Evolutionary conservation across 2,797 vertebrate genomes (phyloP), one percentile per base, ranked within the genome.

Genomic region (Glossophaga mutica): DNA sequence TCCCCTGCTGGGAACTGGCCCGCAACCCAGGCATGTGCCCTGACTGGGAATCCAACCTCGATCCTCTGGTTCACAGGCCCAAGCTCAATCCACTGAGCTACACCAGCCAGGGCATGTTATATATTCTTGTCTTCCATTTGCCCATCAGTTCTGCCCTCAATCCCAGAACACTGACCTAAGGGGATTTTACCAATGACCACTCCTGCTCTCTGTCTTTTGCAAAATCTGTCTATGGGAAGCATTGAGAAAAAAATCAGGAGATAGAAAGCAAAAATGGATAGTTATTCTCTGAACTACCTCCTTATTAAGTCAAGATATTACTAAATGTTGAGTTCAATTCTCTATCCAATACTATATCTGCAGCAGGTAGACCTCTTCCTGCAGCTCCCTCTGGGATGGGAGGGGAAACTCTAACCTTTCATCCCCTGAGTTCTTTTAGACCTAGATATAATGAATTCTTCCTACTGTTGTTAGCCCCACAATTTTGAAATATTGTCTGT

Each of bases 401-500:
- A 14, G 12, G 7, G 5, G 14, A 21, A 5, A 5, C 9, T 34
- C 4, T 12, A 29, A 39, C 24, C 21, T 32, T 39, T 12, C 37
- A 19, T 46, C 9, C 18, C 12, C 2, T 12, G 37, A 65, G n/a
- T 11, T 82, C 32, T 44, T 59, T 77, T 26, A 78, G 52, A 12
- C 14, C 34, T 52, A 11, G 9, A 32, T 52, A 9, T 76, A 32
- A 29, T 48, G 32, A 77, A 34, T 22, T 62, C 10, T 32, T 52
- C 29, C 18, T 39, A 0, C 9, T 9, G 14, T 6, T 46, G 24
- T 5, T n/a, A 26, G 11, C 8, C 3, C 19, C 15, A 3, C 0
- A 16, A 44, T n/a, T 88, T 22, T 42, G 11, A 65, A 18, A 26
- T 24, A 34, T 11, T 2, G 22, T 67, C 71, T n/a, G 34, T 37